These are phyloP conservation scores for Limnephilus marmoratus DNA, from an alignment of 2,888 invertebrate genomes.

Conservation along the genomic window DNA sequence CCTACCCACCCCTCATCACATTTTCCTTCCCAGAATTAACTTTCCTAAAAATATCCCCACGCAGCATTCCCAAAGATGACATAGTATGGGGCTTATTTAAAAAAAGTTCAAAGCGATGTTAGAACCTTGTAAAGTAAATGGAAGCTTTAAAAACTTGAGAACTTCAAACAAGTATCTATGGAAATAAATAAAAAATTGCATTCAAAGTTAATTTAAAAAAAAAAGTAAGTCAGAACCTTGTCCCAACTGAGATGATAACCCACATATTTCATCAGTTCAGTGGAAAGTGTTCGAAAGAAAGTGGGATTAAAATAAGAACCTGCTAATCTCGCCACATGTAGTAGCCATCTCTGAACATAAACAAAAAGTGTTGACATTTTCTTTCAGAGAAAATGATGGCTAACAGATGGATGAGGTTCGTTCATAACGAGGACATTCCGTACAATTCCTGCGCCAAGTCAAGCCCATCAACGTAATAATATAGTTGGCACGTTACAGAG, in stretches of 20 bases:
- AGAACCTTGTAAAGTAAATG: too few relatives aligned
- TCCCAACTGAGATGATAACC: not conserved
- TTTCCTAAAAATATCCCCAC: too few relatives aligned
- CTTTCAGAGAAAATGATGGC: not conserved
- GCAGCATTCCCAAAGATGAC: too few relatives aligned
- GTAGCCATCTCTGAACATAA: not conserved
- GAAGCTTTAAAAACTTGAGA: too few relatives aligned
- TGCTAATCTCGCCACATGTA: not conserved
- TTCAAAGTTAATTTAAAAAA: too few relatives aligned
- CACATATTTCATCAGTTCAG: not conserved
- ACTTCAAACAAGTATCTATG: too few relatives aligned
- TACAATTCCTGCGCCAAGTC: not conserved
- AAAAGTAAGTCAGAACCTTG: too few relatives aligned
- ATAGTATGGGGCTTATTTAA: too few relatives aligned
- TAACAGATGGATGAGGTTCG: not conserved
- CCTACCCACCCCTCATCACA: too few relatives aligned
- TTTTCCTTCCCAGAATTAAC: too few relatives aligned
- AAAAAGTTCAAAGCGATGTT: too few relatives aligned
- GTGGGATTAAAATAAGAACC: not conserved
- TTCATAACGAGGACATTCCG: not conserved
- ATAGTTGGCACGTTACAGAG: not conserved
- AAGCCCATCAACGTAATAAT: not conserved
- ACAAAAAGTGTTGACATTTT: not conserved
- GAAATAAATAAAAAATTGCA: too few relatives aligned
- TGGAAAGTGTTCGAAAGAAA: not conserved